phyloP scores from a whole-genome alignment of 2,888 invertebrate genomes.

The Oscheius sp. region DNA sequence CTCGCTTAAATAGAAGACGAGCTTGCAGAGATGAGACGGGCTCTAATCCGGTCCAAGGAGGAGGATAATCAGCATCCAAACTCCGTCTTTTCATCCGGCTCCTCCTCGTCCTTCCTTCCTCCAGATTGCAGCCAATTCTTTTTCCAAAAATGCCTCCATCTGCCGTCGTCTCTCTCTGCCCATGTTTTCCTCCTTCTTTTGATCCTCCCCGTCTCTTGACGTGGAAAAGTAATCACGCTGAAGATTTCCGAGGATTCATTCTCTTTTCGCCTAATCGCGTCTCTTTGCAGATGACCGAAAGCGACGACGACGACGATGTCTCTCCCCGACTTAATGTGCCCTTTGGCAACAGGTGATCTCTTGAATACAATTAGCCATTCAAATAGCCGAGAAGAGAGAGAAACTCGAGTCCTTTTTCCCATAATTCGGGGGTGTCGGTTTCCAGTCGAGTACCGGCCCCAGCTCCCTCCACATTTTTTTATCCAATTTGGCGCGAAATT shows the following conservation, averaged over 20 bases:
- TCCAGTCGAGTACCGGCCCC: too few relatives aligned
- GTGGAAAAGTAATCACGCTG: constrained; percentile 12
- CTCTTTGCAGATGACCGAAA: constrained; percentile 29
- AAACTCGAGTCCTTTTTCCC: not conserved
- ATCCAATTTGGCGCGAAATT: constrained; percentile 35
- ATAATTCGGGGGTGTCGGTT: too few relatives aligned
- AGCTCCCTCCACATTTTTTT: constrained; percentile 2
- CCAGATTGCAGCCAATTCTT: not conserved
- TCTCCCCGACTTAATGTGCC: constrained; percentile 26
- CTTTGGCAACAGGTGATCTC: constrained; percentile 30
- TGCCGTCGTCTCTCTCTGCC: not conserved
- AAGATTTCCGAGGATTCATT: constrained; percentile 7
- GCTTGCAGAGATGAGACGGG: too few relatives aligned
- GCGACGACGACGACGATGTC: constrained; percentile 30
- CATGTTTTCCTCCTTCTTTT: too few relatives aligned
- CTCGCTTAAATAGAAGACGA: too few relatives aligned
- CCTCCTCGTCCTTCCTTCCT: too few relatives aligned
- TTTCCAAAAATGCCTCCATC: constrained; percentile 3
- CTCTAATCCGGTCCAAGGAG: too few relatives aligned
- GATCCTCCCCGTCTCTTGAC: not conserved
- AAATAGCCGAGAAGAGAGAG: not conserved
- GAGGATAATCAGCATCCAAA: too few relatives aligned
- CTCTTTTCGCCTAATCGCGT: too few relatives aligned
- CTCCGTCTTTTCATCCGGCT: too few relatives aligned
- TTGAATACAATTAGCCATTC: not conserved